Percentiles rank a stretch among this genome's conserved stretches.
Conservation (phyloP, 1,140 invertebrate genomes). For the Cecropterus lyciades region DNA sequence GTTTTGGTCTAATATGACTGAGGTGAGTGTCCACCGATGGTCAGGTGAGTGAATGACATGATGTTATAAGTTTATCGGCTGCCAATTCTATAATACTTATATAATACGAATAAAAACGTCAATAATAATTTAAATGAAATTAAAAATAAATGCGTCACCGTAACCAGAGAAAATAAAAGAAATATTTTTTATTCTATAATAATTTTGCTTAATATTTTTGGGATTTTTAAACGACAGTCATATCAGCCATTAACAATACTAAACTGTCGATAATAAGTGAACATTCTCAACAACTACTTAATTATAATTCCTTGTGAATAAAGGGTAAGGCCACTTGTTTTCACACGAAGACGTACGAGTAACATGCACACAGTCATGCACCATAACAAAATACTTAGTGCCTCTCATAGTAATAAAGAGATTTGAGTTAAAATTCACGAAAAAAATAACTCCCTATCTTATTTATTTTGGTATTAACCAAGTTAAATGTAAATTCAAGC, state of each 20-base stretch:
- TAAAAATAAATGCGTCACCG: conserved; percentile 7
- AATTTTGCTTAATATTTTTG: no score
- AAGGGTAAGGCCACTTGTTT: conserved; percentile 26
- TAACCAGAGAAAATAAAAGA: conserved; percentile 7
- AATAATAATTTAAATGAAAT: conserved; percentile 15
- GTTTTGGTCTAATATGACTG: conserved; percentile 47
- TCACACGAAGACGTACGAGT: conserved; percentile 18
- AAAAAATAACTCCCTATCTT: no score
- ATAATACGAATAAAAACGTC: not conserved
- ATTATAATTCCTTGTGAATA: conserved; percentile 22
- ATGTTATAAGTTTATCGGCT: conserved; percentile 4
- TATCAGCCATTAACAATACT: conserved; percentile 19
- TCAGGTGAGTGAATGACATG: conserved; percentile 26
- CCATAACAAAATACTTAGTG: conserved; percentile 36
- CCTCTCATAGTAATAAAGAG: conserved; percentile 10
- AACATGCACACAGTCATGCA: conserved; percentile 61
- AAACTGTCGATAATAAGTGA: conserved; percentile 11
- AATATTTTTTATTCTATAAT: no score
- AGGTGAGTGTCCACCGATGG: conserved; percentile 20
- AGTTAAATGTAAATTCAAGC: no score
- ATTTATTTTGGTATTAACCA: no score
- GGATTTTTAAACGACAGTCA: conserved; percentile 6
- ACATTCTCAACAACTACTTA: conserved; percentile 21
- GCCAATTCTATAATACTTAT: not conserved
- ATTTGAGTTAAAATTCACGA: no score